A percentile compares a stretch with the other conserved stretches of the same genome.
Conservation (phyloP, 2,113 vertebrate genomes). For the Hemiprocne comata region DNA sequence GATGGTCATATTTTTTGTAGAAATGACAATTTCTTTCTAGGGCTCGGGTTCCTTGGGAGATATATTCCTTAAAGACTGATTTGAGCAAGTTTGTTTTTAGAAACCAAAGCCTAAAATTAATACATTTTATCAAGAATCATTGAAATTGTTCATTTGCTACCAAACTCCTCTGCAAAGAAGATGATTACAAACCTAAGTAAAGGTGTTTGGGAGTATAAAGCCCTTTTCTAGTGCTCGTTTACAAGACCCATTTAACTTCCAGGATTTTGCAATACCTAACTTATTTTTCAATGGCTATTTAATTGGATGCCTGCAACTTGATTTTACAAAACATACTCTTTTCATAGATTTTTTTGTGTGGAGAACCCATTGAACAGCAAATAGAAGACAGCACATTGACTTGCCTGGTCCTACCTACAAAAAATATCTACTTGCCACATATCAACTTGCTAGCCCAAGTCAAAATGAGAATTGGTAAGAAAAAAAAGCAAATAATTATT, state of each 20-base stretch:
- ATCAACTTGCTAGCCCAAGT: constrained; percentile 81
- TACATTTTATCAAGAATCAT: neutral
- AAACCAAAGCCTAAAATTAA: neutral
- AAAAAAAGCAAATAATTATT: neutral
- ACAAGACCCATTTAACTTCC: neutral
- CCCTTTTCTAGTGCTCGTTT: neutral
- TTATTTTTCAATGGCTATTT: neutral
- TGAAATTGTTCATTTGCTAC: neutral
- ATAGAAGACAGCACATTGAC: constrained; percentile 66
- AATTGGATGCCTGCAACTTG: neutral
- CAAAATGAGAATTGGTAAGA: constrained; percentile 87
- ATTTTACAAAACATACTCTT: constrained; percentile 1
- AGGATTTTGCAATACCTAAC: neutral
- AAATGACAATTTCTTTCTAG: neutral
- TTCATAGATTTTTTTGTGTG: constrained; percentile 80
- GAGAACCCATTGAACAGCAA: constrained; percentile 72
- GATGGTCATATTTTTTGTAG: constrained; percentile 11
- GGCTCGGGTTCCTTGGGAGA: neutral
- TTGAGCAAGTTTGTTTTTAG: neutral
- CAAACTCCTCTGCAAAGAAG: neutral
- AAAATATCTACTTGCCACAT: constrained; percentile 88
- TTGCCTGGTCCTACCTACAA: constrained; percentile 63
- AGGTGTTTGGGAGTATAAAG: neutral
- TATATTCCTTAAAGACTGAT: neutral
- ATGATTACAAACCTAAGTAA: neutral